A percentile compares a stretch with the other conserved stretches of the same genome.
These are phyloP conservation scores for Scaptomyza hsui DNA, from an alignment of 1,140 invertebrate genomes.

Conservation along the genomic window DNA sequence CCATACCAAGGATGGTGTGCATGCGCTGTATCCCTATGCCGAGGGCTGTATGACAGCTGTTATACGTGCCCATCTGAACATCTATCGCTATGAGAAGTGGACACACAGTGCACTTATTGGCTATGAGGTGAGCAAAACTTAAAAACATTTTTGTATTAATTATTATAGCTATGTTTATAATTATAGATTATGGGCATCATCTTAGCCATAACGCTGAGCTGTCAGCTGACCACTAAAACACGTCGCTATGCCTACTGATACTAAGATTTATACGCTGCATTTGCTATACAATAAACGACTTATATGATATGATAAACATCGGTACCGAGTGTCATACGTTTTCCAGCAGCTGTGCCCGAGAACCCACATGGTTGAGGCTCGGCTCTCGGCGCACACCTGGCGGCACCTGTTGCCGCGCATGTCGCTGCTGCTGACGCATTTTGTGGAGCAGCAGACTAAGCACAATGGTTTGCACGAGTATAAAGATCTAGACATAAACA, in stretches of 20 bases:
- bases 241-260: conserved; percentile 66
- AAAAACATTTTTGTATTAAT: neutral
- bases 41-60: conserved; percentile 71
- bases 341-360: conserved; percentile 53
- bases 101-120: conserved; percentile 62
- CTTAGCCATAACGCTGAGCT: conserved; percentile 66
- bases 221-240: conserved; percentile 71
- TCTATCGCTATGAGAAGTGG: conserved; percentile 70
- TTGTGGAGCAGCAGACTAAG: conserved; percentile 62
- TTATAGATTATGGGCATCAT: conserved; percentile 69
- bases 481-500: conserved; percentile 48
- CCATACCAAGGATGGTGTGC: conserved; percentile 57
- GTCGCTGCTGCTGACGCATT: conserved; percentile 48
- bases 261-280: conserved; percentile 47
- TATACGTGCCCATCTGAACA: conserved; percentile 53
- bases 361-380: conserved; percentile 62
- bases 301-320: conserved; percentile 17
- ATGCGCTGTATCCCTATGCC: conserved; percentile 64
- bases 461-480: conserved; percentile 58
- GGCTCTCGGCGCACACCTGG: conserved; percentile 67
- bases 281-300: conserved; percentile 60
- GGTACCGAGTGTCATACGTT: conserved; percentile 35
- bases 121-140: conserved; percentile 60
- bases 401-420: conserved; percentile 52
- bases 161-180: neutral